A percentile compares a stretch with the other conserved stretches of the same genome.
These are phyloP conservation scores for Amblyopsis rosae DNA, from an alignment of 2,113 vertebrate species.

Conservation along the genomic window DNA sequence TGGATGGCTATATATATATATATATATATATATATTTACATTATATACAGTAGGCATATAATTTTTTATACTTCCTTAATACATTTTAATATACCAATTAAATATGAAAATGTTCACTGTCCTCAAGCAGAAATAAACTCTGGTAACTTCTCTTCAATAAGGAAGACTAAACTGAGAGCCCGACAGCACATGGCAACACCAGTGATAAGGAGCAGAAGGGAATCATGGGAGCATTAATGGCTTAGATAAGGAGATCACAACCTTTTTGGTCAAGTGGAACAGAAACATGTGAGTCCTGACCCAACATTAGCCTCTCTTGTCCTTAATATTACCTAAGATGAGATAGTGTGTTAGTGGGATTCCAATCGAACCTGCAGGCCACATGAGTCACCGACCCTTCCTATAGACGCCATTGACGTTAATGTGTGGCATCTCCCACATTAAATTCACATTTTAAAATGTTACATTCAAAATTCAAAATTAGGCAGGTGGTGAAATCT, in stretches of 20 bases:
- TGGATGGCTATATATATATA: too few species aligned
- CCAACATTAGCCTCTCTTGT: not conserved
- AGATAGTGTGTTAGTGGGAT: not conserved
- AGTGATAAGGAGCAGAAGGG: not conserved
- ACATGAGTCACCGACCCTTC: not conserved
- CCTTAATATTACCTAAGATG: conserved; percentile 8
- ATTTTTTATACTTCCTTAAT: too few species aligned
- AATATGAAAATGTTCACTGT: not conserved
- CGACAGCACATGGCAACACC: conserved; percentile 3
- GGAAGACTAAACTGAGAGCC: not conserved
- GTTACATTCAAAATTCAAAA: too few species aligned
- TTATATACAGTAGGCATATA: too few species aligned
- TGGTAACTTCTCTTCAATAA: not conserved
- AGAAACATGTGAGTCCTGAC: conserved; percentile 14
- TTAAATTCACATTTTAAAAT: too few species aligned
- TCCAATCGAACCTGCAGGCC: not conserved
- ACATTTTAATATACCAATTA: too few species aligned
- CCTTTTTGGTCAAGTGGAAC: conserved; percentile 10
- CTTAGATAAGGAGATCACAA: not conserved
- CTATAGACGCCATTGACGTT: not conserved
- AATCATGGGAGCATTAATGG: conserved; percentile 12
- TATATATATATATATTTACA: too few species aligned
- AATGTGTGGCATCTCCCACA: not conserved
- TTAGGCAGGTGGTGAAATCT: too few species aligned
- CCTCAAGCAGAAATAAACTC: not conserved